These are phyloP conservation scores for Chiroxiphia lanceolata DNA, from an alignment of 2,797 vertebrate species.

Conservation along the genomic window DNA sequence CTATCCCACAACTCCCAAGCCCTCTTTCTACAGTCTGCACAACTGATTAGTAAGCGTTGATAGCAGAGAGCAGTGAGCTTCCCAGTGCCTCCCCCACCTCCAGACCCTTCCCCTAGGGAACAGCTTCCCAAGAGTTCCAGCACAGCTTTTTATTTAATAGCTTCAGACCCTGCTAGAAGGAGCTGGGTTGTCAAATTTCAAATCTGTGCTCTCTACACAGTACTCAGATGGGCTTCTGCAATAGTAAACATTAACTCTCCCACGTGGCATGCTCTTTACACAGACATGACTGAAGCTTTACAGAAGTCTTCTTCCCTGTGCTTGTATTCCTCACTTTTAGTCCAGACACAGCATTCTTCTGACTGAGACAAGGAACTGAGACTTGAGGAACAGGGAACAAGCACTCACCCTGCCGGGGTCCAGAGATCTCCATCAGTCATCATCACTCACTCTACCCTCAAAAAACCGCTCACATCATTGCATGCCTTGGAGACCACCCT, in stretches of 20 bases:
- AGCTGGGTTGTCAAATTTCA: not conserved
- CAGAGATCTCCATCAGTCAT: not conserved
- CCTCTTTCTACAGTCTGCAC: not conserved
- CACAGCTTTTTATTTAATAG: not conserved
- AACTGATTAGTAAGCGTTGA: not conserved
- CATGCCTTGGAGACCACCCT: not conserved
- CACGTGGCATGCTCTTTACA: not conserved
- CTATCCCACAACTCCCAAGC: not conserved
- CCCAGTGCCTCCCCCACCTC: not conserved
- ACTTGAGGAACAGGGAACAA: not conserved
- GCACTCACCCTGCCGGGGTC: fast-evolving
- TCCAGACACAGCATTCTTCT: not conserved
- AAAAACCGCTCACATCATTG: fast-evolving
- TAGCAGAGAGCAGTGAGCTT: not conserved
- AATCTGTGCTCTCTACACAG: not conserved
- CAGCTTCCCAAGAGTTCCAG: not conserved
- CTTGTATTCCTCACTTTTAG: not conserved
- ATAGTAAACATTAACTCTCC: not conserved
- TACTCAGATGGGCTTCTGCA: not conserved
- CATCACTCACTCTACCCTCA: fast-evolving
- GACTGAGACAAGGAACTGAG: not conserved
- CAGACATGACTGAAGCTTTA: not conserved
- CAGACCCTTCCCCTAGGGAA: not conserved
- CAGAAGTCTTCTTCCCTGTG: not conserved
- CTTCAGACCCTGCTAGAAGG: not conserved